A percentile compares a stretch with the other conserved stretches of the same genome.
Evolutionary conservation across 2,888 invertebrate genomes (phyloP).

Genomic region (Tenthredo distinguenda): DNA sequence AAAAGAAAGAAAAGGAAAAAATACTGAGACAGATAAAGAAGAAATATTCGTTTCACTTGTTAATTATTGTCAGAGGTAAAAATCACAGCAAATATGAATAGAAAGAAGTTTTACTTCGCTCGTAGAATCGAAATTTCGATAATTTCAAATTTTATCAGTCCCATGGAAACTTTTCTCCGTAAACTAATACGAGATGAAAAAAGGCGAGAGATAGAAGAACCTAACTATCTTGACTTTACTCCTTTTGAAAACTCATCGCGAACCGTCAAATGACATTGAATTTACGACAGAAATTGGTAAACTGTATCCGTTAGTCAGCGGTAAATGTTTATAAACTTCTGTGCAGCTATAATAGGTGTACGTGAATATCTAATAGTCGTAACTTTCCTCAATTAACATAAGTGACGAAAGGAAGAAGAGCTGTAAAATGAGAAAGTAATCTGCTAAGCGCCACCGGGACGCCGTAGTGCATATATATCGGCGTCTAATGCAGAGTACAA

Average conservation of each 20-base stretch:
- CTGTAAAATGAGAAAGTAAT: slow-evolving; percentile 27
- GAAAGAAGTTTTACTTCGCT: neutral
- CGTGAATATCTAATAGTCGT: neutral
- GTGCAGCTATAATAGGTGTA: neutral
- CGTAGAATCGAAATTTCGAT: neutral
- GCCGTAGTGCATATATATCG: neutral
- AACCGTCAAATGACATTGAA: neutral
- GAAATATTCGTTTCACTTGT: neutral
- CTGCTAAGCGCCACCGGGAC: neutral
- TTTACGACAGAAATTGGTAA: neutral
- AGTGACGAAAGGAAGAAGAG: slow-evolving; percentile 20
- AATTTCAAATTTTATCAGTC: neutral
- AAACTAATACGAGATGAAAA: neutral
- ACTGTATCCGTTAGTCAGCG: neutral
- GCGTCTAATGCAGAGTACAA: neutral
- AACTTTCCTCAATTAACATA: slow-evolving; percentile 17
- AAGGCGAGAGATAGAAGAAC: neutral
- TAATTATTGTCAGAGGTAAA: neutral
- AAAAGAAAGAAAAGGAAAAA: neutral
- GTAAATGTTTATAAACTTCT: slow-evolving; percentile 19
- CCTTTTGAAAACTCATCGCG: neutral
- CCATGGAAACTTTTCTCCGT: neutral
- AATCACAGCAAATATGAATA: neutral
- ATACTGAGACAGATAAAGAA: neutral
- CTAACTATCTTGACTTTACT: neutral